A percentile compares a stretch with the other conserved stretches of the same genome.
phyloP scores from a whole-genome alignment of 2,888 invertebrate species.

The Anorthoa munda region DNA sequence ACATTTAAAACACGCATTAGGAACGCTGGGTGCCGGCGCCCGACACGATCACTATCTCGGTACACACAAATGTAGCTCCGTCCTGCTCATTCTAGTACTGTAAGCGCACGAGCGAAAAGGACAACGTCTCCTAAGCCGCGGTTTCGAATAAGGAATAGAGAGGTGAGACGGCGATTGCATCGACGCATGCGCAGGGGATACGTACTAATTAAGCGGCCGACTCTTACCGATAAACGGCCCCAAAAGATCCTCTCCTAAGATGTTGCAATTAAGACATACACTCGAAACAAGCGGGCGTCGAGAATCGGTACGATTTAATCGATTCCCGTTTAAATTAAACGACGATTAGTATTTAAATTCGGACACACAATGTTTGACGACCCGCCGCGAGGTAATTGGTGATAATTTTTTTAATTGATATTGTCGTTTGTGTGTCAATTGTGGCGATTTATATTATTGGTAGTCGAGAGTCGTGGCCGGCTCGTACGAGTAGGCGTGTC shows the following conservation, averaged over 20 bases:
- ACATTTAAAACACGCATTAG: slow-evolving; percentile 90
- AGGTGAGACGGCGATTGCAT: slow-evolving; percentile 86
- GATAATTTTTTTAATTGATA: slow-evolving; percentile 85
- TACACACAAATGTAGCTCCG: slow-evolving; percentile 74
- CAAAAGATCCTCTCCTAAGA: slow-evolving; percentile 70
- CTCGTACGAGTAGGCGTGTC: slow-evolving; percentile 63
- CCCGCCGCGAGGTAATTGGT: slow-evolving; percentile 84
- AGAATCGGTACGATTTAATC: slow-evolving; percentile 80
- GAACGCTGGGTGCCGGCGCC: slow-evolving; percentile 88
- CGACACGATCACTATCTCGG: slow-evolving; percentile 82
- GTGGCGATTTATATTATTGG: slow-evolving; percentile 74
- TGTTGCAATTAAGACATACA: slow-evolving; percentile 84
- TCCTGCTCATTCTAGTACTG: slow-evolving; percentile 71
- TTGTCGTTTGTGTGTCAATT: slow-evolving; percentile 69
- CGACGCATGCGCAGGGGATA: slow-evolving; percentile 81
- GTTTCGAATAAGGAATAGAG: slow-evolving; percentile 81
- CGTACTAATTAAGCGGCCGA: slow-evolving; percentile 87
- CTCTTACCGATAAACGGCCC: slow-evolving; percentile 71
- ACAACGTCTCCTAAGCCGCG: slow-evolving; percentile 66
- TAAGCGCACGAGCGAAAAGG: slow-evolving; percentile 65
- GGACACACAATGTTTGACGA: slow-evolving; percentile 79
- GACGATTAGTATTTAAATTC: slow-evolving; percentile 85
- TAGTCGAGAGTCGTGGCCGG: slow-evolving; percentile 42
- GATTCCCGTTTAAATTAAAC: slow-evolving; percentile 77
- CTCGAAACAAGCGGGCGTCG: slow-evolving; percentile 78